Evolutionary conservation across 1,140 invertebrate species (phyloP).

Genomic region (Eriocheir sinensis): DNA sequence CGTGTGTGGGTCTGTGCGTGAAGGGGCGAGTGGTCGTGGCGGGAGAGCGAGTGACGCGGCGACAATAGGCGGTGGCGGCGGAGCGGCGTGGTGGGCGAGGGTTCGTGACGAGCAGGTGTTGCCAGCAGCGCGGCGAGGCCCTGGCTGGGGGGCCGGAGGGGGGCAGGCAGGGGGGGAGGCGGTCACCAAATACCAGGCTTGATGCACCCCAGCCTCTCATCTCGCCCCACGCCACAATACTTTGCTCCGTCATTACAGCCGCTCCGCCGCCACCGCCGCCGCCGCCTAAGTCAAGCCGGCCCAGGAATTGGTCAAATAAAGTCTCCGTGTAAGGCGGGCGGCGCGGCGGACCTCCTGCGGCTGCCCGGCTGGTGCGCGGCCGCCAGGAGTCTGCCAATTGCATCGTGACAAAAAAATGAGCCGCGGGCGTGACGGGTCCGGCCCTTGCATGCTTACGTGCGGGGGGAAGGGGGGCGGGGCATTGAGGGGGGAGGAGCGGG

Average conservation of each 20-base stretch:
- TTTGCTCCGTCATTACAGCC: conserved; percentile 63
- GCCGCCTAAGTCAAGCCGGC: conserved; percentile 27
- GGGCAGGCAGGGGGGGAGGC: conserved; percentile 40
- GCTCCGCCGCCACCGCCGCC: conserved; percentile 38
- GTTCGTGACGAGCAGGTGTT: conserved; percentile 70
- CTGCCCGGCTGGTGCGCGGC: conserved; percentile 60
- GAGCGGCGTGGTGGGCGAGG: conserved; percentile 44
- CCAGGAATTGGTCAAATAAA: conserved; percentile 60
- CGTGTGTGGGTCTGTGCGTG: neutral
- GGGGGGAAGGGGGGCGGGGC: conserved; percentile 31
- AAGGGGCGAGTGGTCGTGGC: neutral
- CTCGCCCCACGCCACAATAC: conserved; percentile 70
- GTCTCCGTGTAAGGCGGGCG: conserved; percentile 31
- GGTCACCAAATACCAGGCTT: conserved; percentile 75
- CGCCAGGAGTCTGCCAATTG: conserved; percentile 66
- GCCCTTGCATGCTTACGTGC: conserved; percentile 75
- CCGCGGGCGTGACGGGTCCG: conserved; percentile 58
- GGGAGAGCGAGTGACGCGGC: conserved; percentile 33
- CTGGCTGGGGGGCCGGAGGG: conserved; percentile 41
- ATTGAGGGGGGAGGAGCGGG: neutral
- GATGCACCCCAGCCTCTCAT: conserved; percentile 73
- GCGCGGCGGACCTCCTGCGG: conserved; percentile 68
- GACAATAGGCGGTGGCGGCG: conserved; percentile 45
- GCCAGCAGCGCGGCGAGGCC: conserved; percentile 55
- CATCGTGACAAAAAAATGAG: conserved; percentile 75